These are phyloP conservation scores for Copsychus sechellarum DNA, from an alignment of 2,113 vertebrate genomes.

Conservation along the genomic window DNA sequence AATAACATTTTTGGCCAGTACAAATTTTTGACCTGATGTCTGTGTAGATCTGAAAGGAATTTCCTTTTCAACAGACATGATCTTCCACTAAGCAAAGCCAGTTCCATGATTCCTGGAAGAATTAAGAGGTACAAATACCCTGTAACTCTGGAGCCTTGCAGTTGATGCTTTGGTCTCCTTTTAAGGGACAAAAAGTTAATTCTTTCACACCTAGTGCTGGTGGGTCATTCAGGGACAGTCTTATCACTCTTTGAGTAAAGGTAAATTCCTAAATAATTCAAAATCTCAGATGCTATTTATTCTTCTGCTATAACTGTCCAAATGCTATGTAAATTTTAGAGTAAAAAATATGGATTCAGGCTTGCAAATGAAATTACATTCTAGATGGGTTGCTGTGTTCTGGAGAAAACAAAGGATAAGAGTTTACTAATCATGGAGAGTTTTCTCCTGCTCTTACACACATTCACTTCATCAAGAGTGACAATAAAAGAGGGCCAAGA, in stretches of 20 bases:
- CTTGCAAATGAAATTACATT: neutral
- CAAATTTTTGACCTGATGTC: neutral
- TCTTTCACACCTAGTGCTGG: neutral
- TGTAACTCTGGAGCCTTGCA: neutral
- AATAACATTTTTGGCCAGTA: neutral
- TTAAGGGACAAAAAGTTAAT: neutral
- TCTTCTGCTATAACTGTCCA: neutral
- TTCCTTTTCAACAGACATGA: neutral
- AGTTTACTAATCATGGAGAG: neutral
- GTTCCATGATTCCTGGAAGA: slow-evolving; percentile 24
- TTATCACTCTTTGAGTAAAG: neutral
- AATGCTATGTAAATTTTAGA: neutral
- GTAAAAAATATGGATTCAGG: neutral
- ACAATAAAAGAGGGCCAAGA: neutral
- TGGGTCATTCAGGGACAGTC: neutral
- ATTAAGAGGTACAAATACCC: neutral
- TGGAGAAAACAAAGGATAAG: neutral
- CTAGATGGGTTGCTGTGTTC: neutral
- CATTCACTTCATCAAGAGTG: neutral
- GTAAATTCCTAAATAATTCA: slow-evolving; percentile 18
- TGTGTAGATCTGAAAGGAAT: slow-evolving; percentile 25
- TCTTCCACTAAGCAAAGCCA: slow-evolving; percentile 21
- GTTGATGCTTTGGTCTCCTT: neutral
- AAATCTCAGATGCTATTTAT: neutral
- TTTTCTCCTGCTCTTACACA: neutral